Conservation (phyloP, 2,113 vertebrate genomes). For the Pterophyllum scalare region DNA sequence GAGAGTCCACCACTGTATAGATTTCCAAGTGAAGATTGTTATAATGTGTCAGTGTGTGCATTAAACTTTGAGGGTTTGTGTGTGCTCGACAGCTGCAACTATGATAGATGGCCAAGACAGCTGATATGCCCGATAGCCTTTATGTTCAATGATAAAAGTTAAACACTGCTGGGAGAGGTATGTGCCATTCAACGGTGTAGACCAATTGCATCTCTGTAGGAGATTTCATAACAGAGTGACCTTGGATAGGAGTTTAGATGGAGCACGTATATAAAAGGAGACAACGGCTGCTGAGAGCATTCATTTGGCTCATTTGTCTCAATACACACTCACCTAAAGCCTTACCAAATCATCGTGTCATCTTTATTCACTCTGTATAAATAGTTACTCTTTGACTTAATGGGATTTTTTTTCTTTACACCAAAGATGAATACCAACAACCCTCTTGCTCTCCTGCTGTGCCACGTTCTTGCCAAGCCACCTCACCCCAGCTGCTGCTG, state of each 20-base stretch:
- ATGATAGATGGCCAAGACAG: slow-evolving; percentile 60
- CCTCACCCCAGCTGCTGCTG: slow-evolving; percentile 18
- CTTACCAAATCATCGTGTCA: slow-evolving; percentile 45
- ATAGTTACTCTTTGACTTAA: slow-evolving; percentile 37
- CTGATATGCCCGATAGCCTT: slow-evolving; percentile 57
- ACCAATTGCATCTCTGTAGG: slow-evolving; percentile 48
- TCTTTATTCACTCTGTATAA: slow-evolving; percentile 34
- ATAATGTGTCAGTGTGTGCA: neutral
- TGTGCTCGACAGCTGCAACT: slow-evolving; percentile 54
- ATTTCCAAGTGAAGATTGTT: slow-evolving; percentile 13
- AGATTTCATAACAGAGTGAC: slow-evolving; percentile 36
- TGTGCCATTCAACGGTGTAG: slow-evolving; percentile 22
- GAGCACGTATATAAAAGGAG: slow-evolving; percentile 25
- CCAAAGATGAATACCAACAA: neutral
- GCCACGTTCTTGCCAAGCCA: slow-evolving; percentile 22
- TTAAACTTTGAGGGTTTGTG: slow-evolving; percentile 26
- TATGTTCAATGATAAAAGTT: slow-evolving; percentile 65
- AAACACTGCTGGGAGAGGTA: slow-evolving; percentile 71
- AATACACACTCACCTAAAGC: slow-evolving; percentile 49
- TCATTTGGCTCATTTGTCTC: slow-evolving; percentile 61
- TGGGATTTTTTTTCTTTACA: slow-evolving; percentile 39
- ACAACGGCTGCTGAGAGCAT: slow-evolving; percentile 62
- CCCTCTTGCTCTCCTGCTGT: slow-evolving; percentile 19
- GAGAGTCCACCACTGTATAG: neutral
- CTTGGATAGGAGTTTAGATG: slow-evolving; percentile 40